Base-by-base conservation (phyloP, 2,888 invertebrate genomes). In the Acanthosepion lycidas region DNA sequence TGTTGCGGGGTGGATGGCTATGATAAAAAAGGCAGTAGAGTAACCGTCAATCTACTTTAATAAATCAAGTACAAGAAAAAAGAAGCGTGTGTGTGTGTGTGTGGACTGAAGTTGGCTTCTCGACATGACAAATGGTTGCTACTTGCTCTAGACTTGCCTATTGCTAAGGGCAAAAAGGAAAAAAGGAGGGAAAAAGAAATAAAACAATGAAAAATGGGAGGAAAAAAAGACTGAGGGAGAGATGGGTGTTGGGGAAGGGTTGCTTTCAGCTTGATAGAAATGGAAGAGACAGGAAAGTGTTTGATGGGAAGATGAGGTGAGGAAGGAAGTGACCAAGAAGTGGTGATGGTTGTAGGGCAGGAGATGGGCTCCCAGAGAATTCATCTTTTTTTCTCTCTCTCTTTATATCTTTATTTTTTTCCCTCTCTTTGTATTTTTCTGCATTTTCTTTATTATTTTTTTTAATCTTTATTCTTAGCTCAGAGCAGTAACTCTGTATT, bases 111-210 rank as follows among this genome's bases (percentile, higher is more conserved):
- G 64, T 64, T 78, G 78, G 78, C 78, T n/a, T 78, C 78, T 78
- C n/a, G n/a, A 78, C n/a, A n/a, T 33, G 78, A 78, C 78, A 78
- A 78, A 78, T 78, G n/a, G 78, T 78, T 78, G 78, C n/a, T 59
- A 59, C 59, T 78, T 78, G n/a, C 78, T 78, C 78, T n/a, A 78
- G 78, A 78, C 78, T 78, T 78, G 33, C 78, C 78, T 78, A 78
- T 78, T 78, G 78, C 78, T 78, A 9, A 78, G 33, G n/a, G 78
- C 78, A 78, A 78, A n/a, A 78, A 78, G n/a, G 23, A n/a, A n/a
- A 64, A 78, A 78, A 78, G 78, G 20, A 20, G 20, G 55, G 20
- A 20, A 53, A 15, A 53, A 20, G 55, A 55, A 55, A 55, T 5
- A 55, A 20, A 55, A 18, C 9, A 18, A 4, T 12, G 78, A 18